Evolutionary conservation across 2,888 invertebrate genomes (phyloP).

Genomic region (Steinernema carpocapsae): DNA sequence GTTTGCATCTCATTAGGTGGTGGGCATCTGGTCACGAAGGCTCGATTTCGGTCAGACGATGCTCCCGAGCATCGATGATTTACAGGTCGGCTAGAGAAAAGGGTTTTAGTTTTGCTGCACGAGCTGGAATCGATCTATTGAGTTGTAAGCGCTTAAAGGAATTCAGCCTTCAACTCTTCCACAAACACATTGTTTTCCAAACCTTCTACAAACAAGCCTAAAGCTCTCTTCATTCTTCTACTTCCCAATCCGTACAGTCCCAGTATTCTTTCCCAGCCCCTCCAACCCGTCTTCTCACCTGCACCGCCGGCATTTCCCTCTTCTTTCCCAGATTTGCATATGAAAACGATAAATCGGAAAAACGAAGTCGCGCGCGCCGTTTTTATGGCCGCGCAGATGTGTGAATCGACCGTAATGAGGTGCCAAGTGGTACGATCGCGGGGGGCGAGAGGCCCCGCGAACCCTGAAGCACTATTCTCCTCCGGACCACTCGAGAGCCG

Average conservation of each 20-base stretch:
- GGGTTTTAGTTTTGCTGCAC: no score
- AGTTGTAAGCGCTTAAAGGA: no score
- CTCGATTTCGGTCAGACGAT: no score
- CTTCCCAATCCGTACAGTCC: not conserved
- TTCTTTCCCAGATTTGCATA: not conserved
- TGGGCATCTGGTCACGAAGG: no score
- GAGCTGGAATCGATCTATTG: no score
- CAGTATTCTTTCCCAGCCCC: not conserved
- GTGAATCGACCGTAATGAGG: constrained; percentile 28
- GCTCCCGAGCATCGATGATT: no score
- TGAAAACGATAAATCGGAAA: constrained; percentile 21
- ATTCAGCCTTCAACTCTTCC: no score
- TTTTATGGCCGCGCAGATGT: constrained; percentile 20
- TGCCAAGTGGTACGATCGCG: constrained; percentile 24
- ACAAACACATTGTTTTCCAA: no score
- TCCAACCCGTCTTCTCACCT: not conserved
- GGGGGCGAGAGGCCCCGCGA: not conserved
- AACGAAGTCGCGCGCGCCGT: not conserved
- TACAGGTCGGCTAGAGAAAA: no score
- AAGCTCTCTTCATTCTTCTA: no score
- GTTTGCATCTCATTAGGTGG: constrained; percentile 27
- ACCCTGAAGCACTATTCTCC: constrained; percentile 24
- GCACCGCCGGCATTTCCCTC: not conserved
- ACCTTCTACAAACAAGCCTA: no score
- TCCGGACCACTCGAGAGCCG: not conserved